phyloP scores from a whole-genome alignment of 2,113 vertebrate species.

The Ia io region DNA sequence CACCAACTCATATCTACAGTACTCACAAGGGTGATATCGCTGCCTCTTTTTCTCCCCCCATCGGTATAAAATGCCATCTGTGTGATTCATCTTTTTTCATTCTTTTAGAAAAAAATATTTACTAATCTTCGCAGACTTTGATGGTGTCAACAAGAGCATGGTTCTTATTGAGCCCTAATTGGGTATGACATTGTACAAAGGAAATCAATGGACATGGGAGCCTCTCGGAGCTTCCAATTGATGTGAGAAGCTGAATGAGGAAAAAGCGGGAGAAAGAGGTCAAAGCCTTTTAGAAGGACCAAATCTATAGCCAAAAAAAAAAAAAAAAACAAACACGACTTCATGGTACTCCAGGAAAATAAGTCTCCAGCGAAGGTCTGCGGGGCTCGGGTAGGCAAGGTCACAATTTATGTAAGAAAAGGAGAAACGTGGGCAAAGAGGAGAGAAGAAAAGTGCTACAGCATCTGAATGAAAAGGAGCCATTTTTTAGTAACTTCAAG shows the following conservation, averaged over 20 bases:
- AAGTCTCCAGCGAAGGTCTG: neutral
- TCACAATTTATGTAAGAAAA: neutral
- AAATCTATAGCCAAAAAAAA: slow-evolving; percentile 11
- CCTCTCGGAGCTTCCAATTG: neutral
- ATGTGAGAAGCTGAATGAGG: neutral
- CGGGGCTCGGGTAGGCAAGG: neutral
- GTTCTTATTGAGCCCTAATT: neutral
- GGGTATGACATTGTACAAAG: neutral
- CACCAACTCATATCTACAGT: neutral
- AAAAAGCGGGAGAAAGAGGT: neutral
- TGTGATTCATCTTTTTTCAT: neutral
- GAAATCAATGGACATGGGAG: neutral
- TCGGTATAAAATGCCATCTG: neutral
- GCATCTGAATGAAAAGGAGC: neutral
- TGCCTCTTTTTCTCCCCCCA: neutral
- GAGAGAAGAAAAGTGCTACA: neutral
- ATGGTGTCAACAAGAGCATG: neutral
- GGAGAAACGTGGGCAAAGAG: neutral
- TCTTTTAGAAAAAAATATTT: neutral
- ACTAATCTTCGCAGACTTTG: neutral
- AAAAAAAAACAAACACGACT: neutral
- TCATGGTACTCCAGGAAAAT: neutral
- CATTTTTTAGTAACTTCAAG: neutral
- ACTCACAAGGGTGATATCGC: neutral
- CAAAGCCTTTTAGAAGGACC: neutral